Percentiles rank a stretch among this genome's conserved stretches.
Conservation (phyloP, 2,888 invertebrate genomes). For the Clistopyga incitator region DNA sequence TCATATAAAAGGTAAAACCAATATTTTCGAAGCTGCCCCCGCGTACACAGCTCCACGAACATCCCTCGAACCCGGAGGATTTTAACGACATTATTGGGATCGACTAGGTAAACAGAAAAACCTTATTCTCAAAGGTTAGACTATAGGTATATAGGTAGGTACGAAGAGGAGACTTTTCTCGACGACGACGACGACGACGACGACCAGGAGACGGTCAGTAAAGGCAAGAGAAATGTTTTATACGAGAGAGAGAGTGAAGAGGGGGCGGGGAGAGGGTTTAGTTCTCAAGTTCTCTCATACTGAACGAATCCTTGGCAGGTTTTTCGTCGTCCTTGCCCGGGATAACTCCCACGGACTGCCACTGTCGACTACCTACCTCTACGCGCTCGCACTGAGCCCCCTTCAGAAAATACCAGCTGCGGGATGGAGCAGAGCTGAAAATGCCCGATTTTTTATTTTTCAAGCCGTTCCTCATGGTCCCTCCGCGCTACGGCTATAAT, state of each 20-base stretch:
- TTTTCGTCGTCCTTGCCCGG: constrained; percentile 49
- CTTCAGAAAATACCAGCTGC: constrained; percentile 64
- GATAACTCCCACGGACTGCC: constrained; percentile 60
- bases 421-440: constrained; percentile 44
- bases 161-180: constrained; percentile 33
- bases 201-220: constrained; percentile 19
- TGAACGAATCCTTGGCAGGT: constrained; percentile 47
- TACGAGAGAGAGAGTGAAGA: not conserved
- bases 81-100: constrained; percentile 74
- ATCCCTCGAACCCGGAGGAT: constrained; percentile 62
- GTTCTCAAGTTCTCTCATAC: constrained; percentile 13
- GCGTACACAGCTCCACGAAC: constrained; percentile 57
- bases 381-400: constrained; percentile 28
- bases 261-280: not conserved
- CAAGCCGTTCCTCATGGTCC: constrained; percentile 1
- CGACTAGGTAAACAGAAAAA: constrained; percentile 72
- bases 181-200: not conserved
- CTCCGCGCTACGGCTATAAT: constrained; percentile 23
- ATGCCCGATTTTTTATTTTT: constrained; percentile 38
- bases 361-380: constrained; percentile 45
- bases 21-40: constrained; percentile 72
- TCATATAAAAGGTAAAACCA: constrained; percentile 69
- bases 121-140: constrained; percentile 58
- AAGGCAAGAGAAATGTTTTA: constrained; percentile 16
- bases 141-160: constrained; percentile 18